Base-by-base conservation (phyloP, 2,888 invertebrate species). In the Eurois occulta region DNA sequence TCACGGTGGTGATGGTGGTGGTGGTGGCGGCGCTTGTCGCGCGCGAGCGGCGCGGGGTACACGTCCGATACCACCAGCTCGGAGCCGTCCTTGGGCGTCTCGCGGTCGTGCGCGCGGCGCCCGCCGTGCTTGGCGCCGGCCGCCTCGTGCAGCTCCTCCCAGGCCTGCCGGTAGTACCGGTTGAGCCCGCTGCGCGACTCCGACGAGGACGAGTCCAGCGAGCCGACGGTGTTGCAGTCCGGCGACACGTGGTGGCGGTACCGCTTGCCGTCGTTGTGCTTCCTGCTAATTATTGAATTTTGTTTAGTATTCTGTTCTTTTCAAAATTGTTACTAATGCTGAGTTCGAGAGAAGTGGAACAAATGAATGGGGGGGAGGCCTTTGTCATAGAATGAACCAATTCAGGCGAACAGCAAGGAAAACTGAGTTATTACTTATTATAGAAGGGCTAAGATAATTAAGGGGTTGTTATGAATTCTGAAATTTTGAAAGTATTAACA, bases 101-200 rank as follows among this genome's bases (percentile, higher is more conserved):
- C 97, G 38, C 97, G 92, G 80, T 97, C 97, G 84, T 94, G 94
- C 46, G 94, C 88, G 72, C 94, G 90, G 73, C 93, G 93, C 64
- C 89, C 43, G 6, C 35, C 91, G 76, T 93, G 96, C 55, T 98
- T 90, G 96, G 98, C 92, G 1, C 97, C 97, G 7, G 98, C 97
- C 8, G 98, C 98, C 93, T 98, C 98, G 93, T 98, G 98, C 6
- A 99, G 97, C 93, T 99, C 99, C 93, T 99, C 99, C 99, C 99
- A 99, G 5, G 99, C 99, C 94, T 99, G 98, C 46, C 98, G 97
- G 95, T 99, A 99, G 95, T 98, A 99, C 86, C 98, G 97, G 93
- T 98, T 99, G 83, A 99, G 97, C 52, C 98, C 98, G 90, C 98
- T 97, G 72, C 98, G 97, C 16, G 98, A 98, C 91, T 98, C 99